Conservation (phyloP, 2,797 vertebrate genomes). For the Simalia tracyae region DNA sequence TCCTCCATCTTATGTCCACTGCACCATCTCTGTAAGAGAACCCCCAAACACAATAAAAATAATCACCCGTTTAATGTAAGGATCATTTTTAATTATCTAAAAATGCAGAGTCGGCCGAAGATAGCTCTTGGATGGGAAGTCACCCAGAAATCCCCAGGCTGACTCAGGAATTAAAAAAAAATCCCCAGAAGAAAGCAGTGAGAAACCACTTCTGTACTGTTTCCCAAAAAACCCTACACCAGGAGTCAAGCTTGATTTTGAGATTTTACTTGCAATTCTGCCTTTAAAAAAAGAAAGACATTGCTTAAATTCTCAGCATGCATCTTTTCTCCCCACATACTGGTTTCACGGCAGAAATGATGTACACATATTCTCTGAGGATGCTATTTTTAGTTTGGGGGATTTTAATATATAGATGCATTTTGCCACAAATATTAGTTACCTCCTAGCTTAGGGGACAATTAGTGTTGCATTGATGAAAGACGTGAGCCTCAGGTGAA, state of each 20-base stretch:
- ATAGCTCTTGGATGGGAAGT: background rate
- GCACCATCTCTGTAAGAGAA: background rate
- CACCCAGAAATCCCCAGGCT: background rate
- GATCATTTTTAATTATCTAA: background rate
- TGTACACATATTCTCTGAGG: background rate
- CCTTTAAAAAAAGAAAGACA: background rate
- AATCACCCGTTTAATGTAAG: background rate
- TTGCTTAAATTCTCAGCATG: background rate
- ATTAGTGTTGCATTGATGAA: slow-evolving; percentile 57
- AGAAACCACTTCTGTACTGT: background rate
- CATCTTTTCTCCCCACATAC: background rate
- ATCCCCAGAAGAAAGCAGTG: background rate
- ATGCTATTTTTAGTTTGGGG: background rate
- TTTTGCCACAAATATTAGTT: fast-evolving
- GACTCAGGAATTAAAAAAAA: background rate
- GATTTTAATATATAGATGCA: background rate
- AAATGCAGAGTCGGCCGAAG: background rate
- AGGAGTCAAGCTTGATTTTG: background rate
- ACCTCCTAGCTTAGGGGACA: slow-evolving; percentile 42
- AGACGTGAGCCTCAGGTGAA: slow-evolving; percentile 62
- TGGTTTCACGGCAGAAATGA: background rate
- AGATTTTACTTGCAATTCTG: background rate
- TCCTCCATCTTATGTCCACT: background rate
- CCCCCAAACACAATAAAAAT: background rate
- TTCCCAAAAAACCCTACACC: background rate